phyloP scores from a whole-genome alignment of 2,797 vertebrate genomes.

The Potorous gilbertii region DNA sequence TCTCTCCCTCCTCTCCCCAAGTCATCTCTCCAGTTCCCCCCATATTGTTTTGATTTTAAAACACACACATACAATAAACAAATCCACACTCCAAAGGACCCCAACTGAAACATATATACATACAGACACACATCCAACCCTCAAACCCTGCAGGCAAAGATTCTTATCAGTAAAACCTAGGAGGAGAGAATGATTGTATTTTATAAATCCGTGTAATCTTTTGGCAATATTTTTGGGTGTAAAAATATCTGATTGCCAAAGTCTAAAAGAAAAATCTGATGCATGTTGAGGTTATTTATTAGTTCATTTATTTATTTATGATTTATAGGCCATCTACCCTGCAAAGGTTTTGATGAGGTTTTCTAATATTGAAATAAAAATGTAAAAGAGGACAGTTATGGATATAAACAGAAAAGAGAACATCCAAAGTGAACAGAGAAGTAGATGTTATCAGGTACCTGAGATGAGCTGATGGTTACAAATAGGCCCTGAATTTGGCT shows the following conservation, averaged over 20 bases:
- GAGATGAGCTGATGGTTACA: not conserved
- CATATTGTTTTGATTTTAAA: conserved; percentile 50
- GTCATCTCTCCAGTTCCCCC: conserved; percentile 32
- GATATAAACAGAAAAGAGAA: conserved; percentile 6
- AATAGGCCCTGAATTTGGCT: not conserved
- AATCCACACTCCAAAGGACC: conserved; percentile 31
- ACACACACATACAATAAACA: conserved; percentile 2
- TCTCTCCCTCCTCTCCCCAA: not conserved
- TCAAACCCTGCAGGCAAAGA: conserved; percentile 1
- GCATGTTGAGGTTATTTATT: not conserved
- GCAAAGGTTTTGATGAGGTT: not conserved
- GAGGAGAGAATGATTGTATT: not conserved
- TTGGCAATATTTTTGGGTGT: conserved; percentile 11
- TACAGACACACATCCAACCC: not conserved
- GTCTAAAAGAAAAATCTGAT: conserved; percentile 17
- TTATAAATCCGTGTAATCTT: not conserved
- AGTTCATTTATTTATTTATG: not conserved
- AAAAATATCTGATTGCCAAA: conserved; percentile 38
- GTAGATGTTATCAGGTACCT: not conserved
- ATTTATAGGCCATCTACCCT: not conserved
- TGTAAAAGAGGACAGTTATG: not conserved
- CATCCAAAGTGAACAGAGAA: not conserved
- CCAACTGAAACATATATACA: not conserved
- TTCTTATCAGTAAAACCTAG: conserved; percentile 5
- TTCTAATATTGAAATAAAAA: not conserved